A percentile compares a stretch with the other conserved stretches of the same genome.
Evolutionary conservation across 2,888 invertebrate genomes (phyloP).

Genomic region (Dexiosoma caninum): DNA sequence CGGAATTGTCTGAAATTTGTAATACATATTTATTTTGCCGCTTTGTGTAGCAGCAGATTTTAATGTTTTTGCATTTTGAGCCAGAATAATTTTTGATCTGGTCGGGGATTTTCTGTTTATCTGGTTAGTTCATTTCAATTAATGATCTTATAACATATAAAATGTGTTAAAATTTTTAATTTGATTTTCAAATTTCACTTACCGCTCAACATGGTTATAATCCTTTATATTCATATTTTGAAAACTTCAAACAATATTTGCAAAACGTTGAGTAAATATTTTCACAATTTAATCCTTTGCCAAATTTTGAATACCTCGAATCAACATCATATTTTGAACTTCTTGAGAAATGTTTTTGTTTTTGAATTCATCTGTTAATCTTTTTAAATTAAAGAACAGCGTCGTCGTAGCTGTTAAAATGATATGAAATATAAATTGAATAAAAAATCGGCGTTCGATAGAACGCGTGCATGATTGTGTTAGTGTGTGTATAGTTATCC

Average conservation of each 20-base stretch:
- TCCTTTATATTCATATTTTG: not conserved
- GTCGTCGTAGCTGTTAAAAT: not conserved
- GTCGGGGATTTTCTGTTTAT: too few relatives aligned
- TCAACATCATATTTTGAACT: not conserved
- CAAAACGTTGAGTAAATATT: not conserved
- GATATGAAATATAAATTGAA: not conserved
- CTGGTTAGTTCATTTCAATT: too few relatives aligned
- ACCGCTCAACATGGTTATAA: constrained; percentile 39
- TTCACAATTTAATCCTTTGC: not conserved
- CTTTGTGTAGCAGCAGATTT: too few relatives aligned
- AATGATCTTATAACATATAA: not conserved
- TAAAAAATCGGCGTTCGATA: not conserved
- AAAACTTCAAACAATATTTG: not conserved
- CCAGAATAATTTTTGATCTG: too few relatives aligned
- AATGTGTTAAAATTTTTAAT: not conserved
- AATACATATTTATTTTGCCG: too few relatives aligned
- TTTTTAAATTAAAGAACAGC: not conserved
- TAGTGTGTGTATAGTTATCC: not conserved
- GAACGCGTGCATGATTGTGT: too few relatives aligned
- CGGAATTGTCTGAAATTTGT: too few relatives aligned
- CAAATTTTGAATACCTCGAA: not conserved
- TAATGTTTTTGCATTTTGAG: too few relatives aligned
- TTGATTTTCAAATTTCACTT: constrained; percentile 14
- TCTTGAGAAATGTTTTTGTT: not conserved
- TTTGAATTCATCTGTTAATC: not conserved